Evolutionary conservation across 2,113 vertebrate species (phyloP).

Genomic region (Chionis minor): DNA sequence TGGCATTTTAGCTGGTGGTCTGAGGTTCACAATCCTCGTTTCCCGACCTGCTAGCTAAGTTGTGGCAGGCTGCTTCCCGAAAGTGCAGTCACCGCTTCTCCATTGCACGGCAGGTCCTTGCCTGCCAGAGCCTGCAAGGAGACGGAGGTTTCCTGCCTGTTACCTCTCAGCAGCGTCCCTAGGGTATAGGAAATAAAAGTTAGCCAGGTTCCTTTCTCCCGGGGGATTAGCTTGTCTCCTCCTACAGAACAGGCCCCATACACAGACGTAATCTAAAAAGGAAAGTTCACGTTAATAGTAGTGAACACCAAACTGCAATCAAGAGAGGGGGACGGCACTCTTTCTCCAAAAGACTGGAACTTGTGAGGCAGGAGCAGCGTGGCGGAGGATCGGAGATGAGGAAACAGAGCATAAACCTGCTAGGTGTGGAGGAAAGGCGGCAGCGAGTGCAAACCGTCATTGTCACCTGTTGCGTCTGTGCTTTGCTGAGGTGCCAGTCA

Average conservation of each 20-base stretch:
- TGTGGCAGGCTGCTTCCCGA: background rate
- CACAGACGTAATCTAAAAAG: background rate
- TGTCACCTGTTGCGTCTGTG: background rate
- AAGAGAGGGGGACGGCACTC: background rate
- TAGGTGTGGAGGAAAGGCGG: background rate
- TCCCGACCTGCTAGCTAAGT: background rate
- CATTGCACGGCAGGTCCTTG: background rate
- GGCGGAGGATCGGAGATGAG: background rate
- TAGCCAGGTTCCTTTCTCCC: background rate
- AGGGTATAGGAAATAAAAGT: background rate
- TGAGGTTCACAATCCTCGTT: background rate
- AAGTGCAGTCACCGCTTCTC: background rate
- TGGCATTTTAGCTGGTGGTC: background rate
- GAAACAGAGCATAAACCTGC: background rate
- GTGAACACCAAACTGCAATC: background rate
- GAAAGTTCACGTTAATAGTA: background rate
- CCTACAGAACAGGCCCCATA: background rate
- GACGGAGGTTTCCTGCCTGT: background rate
- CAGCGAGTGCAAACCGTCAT: fast-evolving
- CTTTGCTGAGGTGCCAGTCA: background rate
- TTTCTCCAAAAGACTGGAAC: background rate
- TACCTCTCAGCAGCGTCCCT: background rate
- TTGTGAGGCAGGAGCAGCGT: background rate
- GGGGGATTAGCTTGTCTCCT: background rate
- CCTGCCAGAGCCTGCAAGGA: slow-evolving; percentile 16